Percentiles rank a stretch among this genome's conserved stretches.
phyloP scores from a whole-genome alignment of 2,113 vertebrate species.

The Entomyzon cyanotis region DNA sequence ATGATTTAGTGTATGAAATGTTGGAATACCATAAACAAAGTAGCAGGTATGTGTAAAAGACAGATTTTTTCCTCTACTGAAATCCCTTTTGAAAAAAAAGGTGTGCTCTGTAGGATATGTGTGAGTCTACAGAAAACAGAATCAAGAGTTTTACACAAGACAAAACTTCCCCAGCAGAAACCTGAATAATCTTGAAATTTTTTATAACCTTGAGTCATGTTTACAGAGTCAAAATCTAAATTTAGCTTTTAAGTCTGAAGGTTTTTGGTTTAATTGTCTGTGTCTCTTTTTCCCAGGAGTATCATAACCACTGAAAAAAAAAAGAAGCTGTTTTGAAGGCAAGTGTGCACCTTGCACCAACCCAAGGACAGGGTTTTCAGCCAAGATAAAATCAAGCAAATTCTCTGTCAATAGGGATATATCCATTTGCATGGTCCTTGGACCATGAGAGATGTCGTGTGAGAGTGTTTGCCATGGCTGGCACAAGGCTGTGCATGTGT shows the following conservation, averaged over 20 bases:
- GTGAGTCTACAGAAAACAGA: background rate
- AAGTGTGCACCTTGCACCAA: background rate
- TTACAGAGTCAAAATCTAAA: background rate
- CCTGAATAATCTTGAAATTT: background rate
- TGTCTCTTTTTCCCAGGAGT: background rate
- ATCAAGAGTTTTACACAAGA: background rate
- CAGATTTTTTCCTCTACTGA: background rate
- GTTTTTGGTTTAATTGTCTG: background rate
- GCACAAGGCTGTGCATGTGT: background rate
- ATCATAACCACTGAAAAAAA: background rate
- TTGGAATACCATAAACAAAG: background rate
- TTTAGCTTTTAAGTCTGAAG: background rate
- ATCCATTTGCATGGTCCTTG: background rate
- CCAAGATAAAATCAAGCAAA: background rate
- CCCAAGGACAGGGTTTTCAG: background rate
- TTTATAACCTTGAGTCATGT: background rate
- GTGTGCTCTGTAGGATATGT: background rate
- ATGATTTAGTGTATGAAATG: background rate
- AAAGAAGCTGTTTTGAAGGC: background rate
- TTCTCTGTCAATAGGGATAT: background rate
- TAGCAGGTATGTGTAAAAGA: background rate
- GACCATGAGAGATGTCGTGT: background rate
- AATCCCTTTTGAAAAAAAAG: background rate
- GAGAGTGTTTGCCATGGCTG: background rate
- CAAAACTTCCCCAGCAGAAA: background rate